Evolutionary conservation across 1,140 invertebrate species (phyloP).

Genomic region (Spodoptera litura): DNA sequence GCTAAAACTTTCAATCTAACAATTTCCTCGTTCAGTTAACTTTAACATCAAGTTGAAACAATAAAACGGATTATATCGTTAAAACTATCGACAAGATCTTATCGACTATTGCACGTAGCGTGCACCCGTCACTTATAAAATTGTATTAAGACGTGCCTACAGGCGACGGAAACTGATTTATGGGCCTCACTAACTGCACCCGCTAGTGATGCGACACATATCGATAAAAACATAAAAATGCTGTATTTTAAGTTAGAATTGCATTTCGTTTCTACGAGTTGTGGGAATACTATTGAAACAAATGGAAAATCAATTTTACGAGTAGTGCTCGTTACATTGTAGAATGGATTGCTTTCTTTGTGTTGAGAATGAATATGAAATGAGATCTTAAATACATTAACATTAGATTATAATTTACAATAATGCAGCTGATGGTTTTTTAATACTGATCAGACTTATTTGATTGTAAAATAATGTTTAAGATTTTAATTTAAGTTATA

Average conservation of each 20-base stretch:
- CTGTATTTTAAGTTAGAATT: conserved; percentile 8
- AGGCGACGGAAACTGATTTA: conserved; percentile 76
- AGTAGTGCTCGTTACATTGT: too few species aligned
- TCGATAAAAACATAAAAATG: conserved; percentile 49
- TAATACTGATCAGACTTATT: too few species aligned
- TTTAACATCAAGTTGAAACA: not conserved
- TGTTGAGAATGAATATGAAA: too few species aligned
- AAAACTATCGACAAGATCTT: conserved; percentile 47
- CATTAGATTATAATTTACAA: too few species aligned
- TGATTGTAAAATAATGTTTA: too few species aligned
- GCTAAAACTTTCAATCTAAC: not conserved
- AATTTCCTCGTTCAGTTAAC: not conserved
- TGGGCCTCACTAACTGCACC: conserved; percentile 64
- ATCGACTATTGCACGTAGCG: conserved; percentile 59
- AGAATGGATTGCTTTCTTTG: too few species aligned
- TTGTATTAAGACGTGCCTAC: conserved; percentile 79
- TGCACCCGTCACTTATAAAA: conserved; percentile 74
- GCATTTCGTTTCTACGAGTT: not conserved
- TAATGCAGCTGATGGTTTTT: too few species aligned
- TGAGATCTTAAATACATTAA: too few species aligned
- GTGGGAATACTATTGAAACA: not conserved
- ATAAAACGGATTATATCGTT: conserved; percentile 1
- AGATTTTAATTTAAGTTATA: not conserved
- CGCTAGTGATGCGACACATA: conserved; percentile 60
- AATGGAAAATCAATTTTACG: not conserved